phyloP scores from a whole-genome alignment of 1,140 invertebrate species.

The Pogonognathellus flavescens region DNA sequence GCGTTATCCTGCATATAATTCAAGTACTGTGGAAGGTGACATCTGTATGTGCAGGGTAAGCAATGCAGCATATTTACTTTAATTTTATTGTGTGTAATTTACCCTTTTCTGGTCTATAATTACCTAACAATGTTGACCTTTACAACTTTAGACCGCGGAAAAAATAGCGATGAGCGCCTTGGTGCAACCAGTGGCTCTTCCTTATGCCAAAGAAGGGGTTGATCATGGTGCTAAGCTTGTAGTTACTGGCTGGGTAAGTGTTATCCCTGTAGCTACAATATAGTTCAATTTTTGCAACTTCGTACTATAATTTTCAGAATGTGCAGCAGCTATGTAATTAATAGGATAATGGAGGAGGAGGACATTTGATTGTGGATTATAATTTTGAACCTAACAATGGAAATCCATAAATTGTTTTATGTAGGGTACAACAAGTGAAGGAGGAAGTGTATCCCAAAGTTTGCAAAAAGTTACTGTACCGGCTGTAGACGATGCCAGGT shows the following conservation, averaged over 20 bases:
- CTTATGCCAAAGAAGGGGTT: not conserved
- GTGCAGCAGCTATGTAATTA: too few species aligned
- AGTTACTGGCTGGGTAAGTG: slow-evolving; percentile 3
- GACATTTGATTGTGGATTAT: too few species aligned
- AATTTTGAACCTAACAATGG: too few species aligned
- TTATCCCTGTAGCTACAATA: too few species aligned
- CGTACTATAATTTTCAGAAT: too few species aligned
- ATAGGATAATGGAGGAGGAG: too few species aligned
- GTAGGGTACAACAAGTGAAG: slow-evolving; percentile 72
- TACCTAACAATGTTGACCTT: too few species aligned
- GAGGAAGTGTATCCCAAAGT: slow-evolving; percentile 73
- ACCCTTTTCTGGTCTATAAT: too few species aligned
- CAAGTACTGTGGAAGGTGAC: not conserved
- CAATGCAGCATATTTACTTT: too few species aligned
- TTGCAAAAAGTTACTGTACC: slow-evolving; percentile 75
- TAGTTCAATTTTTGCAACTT: too few species aligned
- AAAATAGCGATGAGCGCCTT: not conserved
- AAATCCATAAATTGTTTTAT: too few species aligned
- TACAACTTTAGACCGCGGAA: not conserved
- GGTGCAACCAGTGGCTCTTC: not conserved
- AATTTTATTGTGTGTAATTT: too few species aligned
- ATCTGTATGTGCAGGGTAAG: not conserved
- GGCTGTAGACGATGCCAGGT: slow-evolving; percentile 70
- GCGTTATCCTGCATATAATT: not conserved
- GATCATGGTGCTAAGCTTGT: not conserved